Evolutionary conservation across 2,797 vertebrate species (phyloP).

Genomic region (Parauchenoglanis ngamensis): DNA sequence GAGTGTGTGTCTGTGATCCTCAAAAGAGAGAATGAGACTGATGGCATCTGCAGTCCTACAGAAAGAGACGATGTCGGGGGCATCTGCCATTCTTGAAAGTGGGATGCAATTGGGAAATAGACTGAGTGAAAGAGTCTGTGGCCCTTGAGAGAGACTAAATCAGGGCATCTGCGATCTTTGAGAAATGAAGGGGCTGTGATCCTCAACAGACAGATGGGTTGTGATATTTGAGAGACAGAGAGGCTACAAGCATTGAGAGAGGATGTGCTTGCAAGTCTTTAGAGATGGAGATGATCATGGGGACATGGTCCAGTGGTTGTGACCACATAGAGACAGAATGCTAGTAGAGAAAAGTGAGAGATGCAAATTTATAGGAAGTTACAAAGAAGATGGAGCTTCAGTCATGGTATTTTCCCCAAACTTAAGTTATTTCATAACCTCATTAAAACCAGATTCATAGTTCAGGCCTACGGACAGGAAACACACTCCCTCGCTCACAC

Average conservation of each 20-base stretch:
- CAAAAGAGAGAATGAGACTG: background rate
- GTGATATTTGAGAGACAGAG: background rate
- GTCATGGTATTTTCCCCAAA: background rate
- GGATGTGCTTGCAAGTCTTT: background rate
- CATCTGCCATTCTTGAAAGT: background rate
- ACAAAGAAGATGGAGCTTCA: background rate
- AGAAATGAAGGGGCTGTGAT: background rate
- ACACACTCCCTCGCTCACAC: slow-evolving; percentile 55
- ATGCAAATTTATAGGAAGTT: background rate
- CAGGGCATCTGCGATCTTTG: background rate
- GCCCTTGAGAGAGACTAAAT: background rate
- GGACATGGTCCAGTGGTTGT: background rate
- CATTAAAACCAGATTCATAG: slow-evolving; percentile 61
- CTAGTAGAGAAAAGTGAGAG: background rate
- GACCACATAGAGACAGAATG: background rate
- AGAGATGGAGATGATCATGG: background rate
- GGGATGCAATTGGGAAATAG: background rate
- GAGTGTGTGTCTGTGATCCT: background rate
- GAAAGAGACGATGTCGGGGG: background rate
- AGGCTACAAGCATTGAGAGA: background rate
- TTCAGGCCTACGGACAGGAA: slow-evolving; percentile 62
- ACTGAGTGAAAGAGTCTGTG: background rate
- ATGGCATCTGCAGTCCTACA: background rate
- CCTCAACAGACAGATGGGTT: background rate
- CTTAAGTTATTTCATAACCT: slow-evolving; percentile 12